phyloP scores from a whole-genome alignment of 2,797 vertebrate species.

The Phalanger gymnotis region DNA sequence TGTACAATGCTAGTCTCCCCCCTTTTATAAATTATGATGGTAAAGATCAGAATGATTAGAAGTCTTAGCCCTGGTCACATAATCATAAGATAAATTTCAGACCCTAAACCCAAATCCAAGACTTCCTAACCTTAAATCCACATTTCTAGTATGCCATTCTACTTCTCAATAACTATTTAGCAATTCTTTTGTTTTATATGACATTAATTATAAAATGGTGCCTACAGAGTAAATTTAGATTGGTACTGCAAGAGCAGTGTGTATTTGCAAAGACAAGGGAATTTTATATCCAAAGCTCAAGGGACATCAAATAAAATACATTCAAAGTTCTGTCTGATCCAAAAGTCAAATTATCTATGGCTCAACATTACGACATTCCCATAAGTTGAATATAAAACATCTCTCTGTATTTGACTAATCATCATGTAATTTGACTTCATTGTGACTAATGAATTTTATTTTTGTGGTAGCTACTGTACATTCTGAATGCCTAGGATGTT shows the following conservation, averaged over 20 bases:
- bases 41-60: too few species aligned
- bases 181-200: not conserved
- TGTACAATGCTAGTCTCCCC: not conserved
- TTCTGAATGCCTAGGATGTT: constrained; percentile 56
- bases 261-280: not conserved
- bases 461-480: not conserved
- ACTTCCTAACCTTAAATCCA: too few species aligned
- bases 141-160: too few species aligned
- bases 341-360: not conserved
- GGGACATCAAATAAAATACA: not conserved
- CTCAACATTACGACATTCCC: not conserved
- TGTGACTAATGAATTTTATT: constrained; percentile 17
- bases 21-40: too few species aligned
- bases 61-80: too few species aligned
- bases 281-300: not conserved
- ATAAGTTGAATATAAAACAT: not conserved
- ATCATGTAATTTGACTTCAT: too few species aligned
- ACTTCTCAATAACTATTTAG: not conserved
- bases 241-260: not conserved
- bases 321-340: not conserved
- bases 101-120: too few species aligned
- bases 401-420: not conserved
- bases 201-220: not conserved
- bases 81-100: too few species aligned
- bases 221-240: not conserved